Evolutionary conservation across 2,113 vertebrate species (phyloP).

Genomic region (Proterorhinus semilunaris): DNA sequence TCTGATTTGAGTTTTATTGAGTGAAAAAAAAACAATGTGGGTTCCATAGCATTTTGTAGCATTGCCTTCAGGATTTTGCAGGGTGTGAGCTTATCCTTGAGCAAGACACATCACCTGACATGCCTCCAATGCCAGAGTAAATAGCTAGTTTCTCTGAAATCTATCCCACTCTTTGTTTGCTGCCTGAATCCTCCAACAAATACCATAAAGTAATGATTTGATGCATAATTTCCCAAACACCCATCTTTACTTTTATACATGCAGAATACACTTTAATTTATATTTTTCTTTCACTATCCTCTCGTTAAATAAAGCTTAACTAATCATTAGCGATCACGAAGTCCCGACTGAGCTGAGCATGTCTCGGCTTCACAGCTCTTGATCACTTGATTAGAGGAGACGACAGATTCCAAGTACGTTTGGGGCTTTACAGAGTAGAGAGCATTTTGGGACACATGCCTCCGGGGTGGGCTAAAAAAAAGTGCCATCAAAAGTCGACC

Average conservation of each 20-base stretch:
- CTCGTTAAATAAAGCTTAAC: constrained; percentile 8
- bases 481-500: constrained; percentile 47
- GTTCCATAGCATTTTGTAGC: neutral
- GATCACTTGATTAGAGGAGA: neutral
- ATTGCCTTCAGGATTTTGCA: neutral
- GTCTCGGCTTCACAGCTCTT: constrained; percentile 8
- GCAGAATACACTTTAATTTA: neutral
- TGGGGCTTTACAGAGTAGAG: constrained; percentile 18
- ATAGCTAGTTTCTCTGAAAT: no score
- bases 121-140: no score
- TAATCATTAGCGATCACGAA: neutral
- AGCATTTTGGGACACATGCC: constrained; percentile 38
- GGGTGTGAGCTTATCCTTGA: no score
- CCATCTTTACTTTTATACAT: neutral
- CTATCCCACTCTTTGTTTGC: no score
- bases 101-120: no score
- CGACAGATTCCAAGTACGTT: neutral
- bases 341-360: constrained; percentile 3
- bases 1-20: constrained; percentile 49
- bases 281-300: constrained; percentile 2
- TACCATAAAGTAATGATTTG: no score
- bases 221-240: no score
- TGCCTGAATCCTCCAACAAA: no score
- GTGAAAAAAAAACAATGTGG: neutral
- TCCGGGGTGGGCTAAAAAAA: constrained; percentile 42